phyloP scores from a whole-genome alignment of 1,140 invertebrate species.

The Ericerus pela region DNA sequence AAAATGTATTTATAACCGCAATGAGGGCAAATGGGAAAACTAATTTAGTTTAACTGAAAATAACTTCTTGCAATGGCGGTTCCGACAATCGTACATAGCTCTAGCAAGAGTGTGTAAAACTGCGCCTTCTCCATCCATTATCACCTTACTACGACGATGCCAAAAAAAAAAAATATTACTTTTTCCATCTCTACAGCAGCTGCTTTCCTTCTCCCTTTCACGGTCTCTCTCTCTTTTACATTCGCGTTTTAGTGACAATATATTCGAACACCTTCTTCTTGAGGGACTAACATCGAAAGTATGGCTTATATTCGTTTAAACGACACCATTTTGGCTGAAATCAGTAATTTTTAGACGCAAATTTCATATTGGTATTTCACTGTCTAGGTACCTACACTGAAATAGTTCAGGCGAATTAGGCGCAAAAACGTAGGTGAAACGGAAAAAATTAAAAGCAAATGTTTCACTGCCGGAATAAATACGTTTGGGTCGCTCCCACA shows the following conservation, averaged over 20 bases:
- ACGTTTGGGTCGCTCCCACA: no score
- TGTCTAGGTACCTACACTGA: background rate
- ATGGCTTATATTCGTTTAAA: no score
- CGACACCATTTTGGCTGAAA: conserved; percentile 4
- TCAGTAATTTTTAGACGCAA: background rate
- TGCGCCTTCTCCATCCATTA: conserved; percentile 7
- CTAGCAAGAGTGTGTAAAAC: no score
- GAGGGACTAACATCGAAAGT: background rate
- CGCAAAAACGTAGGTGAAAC: no score
- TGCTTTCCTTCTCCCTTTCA: no score
- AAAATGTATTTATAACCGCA: conserved; percentile 4
- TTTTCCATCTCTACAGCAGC: no score
- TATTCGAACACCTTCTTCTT: conserved; percentile 2
- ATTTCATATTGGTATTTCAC: background rate
- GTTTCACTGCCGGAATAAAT: no score
- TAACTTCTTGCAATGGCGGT: conserved; percentile 9
- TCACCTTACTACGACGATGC: conserved; percentile 7
- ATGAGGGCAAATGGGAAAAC: conserved; percentile 8
- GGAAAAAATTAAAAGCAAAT: no score
- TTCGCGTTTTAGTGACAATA: conserved; percentile 6
- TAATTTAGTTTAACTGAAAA: conserved; percentile 4
- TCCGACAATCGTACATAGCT: conserved; percentile 4
- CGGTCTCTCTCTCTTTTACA: no score
- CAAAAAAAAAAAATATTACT: no score
- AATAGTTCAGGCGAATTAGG: no score